Percentiles rank a stretch among this genome's conserved stretches.
Evolutionary conservation across 2,888 invertebrate genomes (phyloP).

Genomic region (Hecatera dysodea): DNA sequence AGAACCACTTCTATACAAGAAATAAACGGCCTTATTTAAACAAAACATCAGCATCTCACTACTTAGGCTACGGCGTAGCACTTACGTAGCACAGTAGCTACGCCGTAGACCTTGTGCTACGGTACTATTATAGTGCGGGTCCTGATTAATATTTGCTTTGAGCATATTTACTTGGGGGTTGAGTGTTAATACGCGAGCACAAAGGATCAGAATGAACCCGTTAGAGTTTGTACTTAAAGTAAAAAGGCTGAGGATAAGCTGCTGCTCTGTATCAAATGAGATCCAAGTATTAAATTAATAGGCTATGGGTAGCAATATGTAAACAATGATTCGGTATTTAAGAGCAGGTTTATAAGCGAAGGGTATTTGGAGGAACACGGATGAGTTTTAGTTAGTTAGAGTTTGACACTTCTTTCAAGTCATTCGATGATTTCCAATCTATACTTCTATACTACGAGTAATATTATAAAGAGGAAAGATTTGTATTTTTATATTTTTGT

Average conservation of each 20-base stretch:
- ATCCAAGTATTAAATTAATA: conserved; percentile 5
- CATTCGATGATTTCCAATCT: no score
- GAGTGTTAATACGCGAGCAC: conserved; percentile 38
- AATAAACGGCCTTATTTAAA: conserved; percentile 23
- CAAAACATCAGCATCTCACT: conserved; percentile 13
- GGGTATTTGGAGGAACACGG: no score
- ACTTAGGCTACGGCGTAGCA: conserved; percentile 47
- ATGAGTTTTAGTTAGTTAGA: no score
- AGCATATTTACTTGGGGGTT: conserved; percentile 42
- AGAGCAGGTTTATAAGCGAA: no score
- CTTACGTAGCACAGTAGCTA: conserved; percentile 43
- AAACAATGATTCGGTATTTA: neutral
- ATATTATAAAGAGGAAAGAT: no score
- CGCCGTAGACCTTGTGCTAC: conserved; percentile 46
- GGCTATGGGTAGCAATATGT: neutral
- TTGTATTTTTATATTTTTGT: no score
- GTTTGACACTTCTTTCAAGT: no score
- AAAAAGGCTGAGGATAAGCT: conserved; percentile 37
- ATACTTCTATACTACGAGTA: no score
- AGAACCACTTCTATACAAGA: neutral
- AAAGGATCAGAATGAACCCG: conserved; percentile 34
- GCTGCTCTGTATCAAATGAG: conserved; percentile 16
- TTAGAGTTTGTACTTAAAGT: conserved; percentile 39
- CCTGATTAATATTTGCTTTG: conserved; percentile 53
- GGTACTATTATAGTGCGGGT: conserved; percentile 34